phyloP scores from a whole-genome alignment of 2,113 vertebrate species.

The Scatophagus argus region DNA sequence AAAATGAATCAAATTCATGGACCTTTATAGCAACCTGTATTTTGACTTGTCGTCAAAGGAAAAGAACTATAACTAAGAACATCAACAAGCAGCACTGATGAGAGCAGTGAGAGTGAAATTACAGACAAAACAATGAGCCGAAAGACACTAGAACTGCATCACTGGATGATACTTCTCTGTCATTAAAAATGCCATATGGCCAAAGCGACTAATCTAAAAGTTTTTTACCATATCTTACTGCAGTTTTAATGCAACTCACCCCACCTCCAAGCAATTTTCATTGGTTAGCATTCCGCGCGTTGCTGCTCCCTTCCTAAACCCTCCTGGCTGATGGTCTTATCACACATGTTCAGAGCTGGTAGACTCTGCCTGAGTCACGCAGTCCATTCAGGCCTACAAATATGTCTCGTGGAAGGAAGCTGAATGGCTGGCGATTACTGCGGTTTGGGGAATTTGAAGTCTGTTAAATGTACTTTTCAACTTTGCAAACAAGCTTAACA shows the following conservation, averaged over 20 bases:
- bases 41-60: too few species aligned
- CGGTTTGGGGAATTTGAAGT: constrained; percentile 26
- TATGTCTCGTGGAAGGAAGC: not conserved
- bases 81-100: too few species aligned
- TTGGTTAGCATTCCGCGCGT: constrained; percentile 1
- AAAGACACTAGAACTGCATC: not conserved
- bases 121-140: too few species aligned
- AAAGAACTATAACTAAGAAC: not conserved
- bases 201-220: not conserved
- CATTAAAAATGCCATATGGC: not conserved
- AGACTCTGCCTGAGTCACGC: constrained; percentile 1
- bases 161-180: not conserved
- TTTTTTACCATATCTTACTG: not conserved
- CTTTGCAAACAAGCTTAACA: constrained; percentile 24
- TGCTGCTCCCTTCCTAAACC: constrained; percentile 23
- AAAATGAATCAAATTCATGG: not conserved
- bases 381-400: constrained; percentile 2
- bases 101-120: too few species aligned
- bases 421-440: not conserved
- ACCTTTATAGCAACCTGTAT: not conserved
- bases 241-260: constrained; percentile 1
- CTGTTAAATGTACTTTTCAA: constrained; percentile 39
- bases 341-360: constrained; percentile 11
- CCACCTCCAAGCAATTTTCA: constrained; percentile 1
- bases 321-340: constrained; percentile 26